Evolutionary conservation across 2,888 invertebrate species (phyloP).

Genomic region (Eudemis profundana): DNA sequence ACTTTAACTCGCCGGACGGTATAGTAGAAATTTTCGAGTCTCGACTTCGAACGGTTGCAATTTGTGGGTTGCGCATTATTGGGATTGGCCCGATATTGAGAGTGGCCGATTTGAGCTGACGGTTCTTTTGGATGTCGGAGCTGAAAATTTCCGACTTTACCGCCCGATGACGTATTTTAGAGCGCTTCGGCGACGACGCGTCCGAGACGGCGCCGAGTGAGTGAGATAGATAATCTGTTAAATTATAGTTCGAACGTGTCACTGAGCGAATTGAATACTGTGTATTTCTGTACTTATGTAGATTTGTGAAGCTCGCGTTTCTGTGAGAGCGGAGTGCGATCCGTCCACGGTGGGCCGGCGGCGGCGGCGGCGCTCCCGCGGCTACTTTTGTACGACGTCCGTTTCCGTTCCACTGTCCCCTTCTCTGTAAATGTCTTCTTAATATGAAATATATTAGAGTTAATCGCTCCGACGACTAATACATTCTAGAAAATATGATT

Average conservation of each 20-base stretch:
- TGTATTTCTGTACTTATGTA: constrained; percentile 36
- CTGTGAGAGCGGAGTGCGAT: constrained; percentile 63
- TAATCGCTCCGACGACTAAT: constrained; percentile 4
- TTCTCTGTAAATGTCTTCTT: constrained; percentile 3
- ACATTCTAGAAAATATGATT: constrained; percentile 26
- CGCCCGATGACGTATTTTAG: background rate
- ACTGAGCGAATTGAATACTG: constrained; percentile 39
- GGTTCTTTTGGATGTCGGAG: no score
- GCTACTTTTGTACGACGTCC: constrained; percentile 25
- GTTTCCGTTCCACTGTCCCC: constrained; percentile 1
- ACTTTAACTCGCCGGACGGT: no score
- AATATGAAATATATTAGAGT: constrained; percentile 11
- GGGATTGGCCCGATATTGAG: no score
- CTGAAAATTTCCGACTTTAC: no score
- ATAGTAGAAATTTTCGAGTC: no score
- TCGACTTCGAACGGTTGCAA: no score
- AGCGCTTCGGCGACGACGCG: background rate
- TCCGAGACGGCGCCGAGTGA: constrained; percentile 1
- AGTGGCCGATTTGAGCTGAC: no score
- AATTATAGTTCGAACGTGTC: constrained; percentile 28
- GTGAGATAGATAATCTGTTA: constrained; percentile 36
- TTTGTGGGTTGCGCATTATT: no score
- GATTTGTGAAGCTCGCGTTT: constrained; percentile 38
- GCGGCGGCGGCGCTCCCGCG: constrained; percentile 48
- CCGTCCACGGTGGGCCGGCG: constrained; percentile 75